These are phyloP conservation scores for Apis cerana DNA, from an alignment of 1,140 invertebrate genomes.

Conservation along the genomic window DNA sequence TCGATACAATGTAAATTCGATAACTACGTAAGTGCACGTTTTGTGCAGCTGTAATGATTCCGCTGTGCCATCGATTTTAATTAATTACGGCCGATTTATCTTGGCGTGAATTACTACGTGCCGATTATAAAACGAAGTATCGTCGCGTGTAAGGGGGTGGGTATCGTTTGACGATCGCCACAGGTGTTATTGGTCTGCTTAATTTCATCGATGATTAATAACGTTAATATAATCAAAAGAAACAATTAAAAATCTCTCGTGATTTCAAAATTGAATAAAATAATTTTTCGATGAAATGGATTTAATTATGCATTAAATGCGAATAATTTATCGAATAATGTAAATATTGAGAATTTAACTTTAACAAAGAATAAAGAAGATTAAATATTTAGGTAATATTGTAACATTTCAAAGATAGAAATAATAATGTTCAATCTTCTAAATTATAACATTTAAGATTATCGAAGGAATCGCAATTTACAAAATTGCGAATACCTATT, in stretches of 20 bases:
- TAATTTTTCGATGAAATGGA: not conserved
- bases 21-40: slow-evolving; percentile 58
- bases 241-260: not conserved
- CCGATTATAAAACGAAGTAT: slow-evolving; percentile 27
- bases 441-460: too few species aligned
- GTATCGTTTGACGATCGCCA: slow-evolving; percentile 18
- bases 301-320: too few species aligned
- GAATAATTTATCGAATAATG: too few species aligned
- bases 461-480: too few species aligned
- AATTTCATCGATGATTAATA: slow-evolving; percentile 13
- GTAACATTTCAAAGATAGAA: too few species aligned
- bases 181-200: slow-evolving; percentile 13
- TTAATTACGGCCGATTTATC: slow-evolving; percentile 65
- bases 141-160: not conserved
- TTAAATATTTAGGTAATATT: too few species aligned
- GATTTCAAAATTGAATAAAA: not conserved
- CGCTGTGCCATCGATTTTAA: slow-evolving; percentile 55
- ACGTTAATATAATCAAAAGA: not conserved
- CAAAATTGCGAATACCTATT: too few species aligned
- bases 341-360: too few species aligned
- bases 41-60: slow-evolving; percentile 40
- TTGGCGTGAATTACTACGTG: slow-evolving; percentile 35
- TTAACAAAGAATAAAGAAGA: too few species aligned
- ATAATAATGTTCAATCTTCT: too few species aligned
- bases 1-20: slow-evolving; percentile 58